phyloP scores from a whole-genome alignment of 1,140 invertebrate genomes.

The Anadara kagoshimensis region DNA sequence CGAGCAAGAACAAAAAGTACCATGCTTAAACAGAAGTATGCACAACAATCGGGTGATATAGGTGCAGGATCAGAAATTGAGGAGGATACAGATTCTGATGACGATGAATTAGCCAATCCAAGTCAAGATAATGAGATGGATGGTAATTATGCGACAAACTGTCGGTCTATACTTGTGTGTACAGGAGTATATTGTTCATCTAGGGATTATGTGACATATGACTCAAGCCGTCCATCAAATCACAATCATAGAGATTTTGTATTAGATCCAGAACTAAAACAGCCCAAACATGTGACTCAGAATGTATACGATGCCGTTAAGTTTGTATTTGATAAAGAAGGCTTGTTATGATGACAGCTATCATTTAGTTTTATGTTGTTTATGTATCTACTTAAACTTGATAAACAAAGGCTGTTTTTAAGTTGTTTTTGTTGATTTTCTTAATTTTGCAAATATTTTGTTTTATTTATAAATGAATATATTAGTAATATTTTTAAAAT shows the following conservation, averaged over 20 bases:
- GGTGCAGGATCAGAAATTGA: background rate
- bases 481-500: no score
- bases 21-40: slow-evolving; percentile 20
- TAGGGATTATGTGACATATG: slow-evolving; percentile 55
- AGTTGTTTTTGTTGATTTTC: no score
- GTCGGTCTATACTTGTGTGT: slow-evolving; percentile 72
- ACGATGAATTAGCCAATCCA: slow-evolving; percentile 23
- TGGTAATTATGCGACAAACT: slow-evolving; percentile 53
- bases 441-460: no score
- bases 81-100: slow-evolving; percentile 37
- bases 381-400: no score
- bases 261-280: slow-evolving; percentile 75
- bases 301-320: slow-evolving; percentile 78
- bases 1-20: slow-evolving; percentile 15
- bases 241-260: slow-evolving; percentile 74
- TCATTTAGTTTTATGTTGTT: no score
- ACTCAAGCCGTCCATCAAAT: slow-evolving; percentile 50
- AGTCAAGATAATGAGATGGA: slow-evolving; percentile 34
- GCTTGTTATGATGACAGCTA: no score
- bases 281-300: slow-evolving; percentile 74
- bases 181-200: slow-evolving; percentile 71
- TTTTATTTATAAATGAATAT: no score
- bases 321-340: slow-evolving; percentile 76
- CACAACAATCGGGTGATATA: slow-evolving; percentile 22
- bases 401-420: no score